phyloP scores from a whole-genome alignment of 2,797 vertebrate species.

The Threskiornis aethiopicus region DNA sequence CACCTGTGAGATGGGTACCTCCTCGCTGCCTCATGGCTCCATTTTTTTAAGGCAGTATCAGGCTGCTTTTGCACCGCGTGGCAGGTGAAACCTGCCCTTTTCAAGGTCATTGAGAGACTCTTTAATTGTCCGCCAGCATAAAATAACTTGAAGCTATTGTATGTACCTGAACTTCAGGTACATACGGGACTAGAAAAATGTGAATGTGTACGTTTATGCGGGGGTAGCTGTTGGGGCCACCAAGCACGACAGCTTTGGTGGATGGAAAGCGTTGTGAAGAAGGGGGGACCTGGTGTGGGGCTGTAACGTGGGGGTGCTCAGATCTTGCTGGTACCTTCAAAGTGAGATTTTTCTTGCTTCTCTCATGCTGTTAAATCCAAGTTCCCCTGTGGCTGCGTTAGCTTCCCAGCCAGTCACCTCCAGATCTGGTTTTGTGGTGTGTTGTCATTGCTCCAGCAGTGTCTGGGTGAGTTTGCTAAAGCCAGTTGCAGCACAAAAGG shows the following conservation, averaged over 20 bases:
- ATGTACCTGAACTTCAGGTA: not conserved
- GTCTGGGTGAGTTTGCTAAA: not conserved
- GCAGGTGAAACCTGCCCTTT: not conserved
- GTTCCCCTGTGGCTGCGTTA: not conserved
- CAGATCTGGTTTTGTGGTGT: not conserved
- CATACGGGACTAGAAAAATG: not conserved
- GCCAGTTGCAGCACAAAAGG: not conserved
- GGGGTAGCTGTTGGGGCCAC: not conserved
- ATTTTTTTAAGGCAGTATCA: not conserved
- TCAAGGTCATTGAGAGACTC: not conserved
- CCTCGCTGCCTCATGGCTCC: not conserved
- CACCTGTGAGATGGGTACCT: not conserved
- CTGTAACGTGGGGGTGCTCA: not conserved
- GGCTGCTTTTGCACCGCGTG: not conserved
- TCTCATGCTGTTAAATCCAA: not conserved
- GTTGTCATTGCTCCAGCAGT: accelerated
- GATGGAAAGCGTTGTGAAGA: not conserved
- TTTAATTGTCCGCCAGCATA: not conserved
- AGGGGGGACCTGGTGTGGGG: not conserved
- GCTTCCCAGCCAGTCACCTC: not conserved
- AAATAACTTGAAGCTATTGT: not conserved
- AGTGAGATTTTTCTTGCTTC: not conserved
- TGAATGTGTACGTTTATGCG: accelerated
- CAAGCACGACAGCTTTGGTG: not conserved
- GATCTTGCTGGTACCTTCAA: not conserved